A percentile compares a stretch with the other conserved stretches of the same genome.
phyloP scores from a whole-genome alignment of 2,888 invertebrate species.

The Synanthedon formicaeformis region DNA sequence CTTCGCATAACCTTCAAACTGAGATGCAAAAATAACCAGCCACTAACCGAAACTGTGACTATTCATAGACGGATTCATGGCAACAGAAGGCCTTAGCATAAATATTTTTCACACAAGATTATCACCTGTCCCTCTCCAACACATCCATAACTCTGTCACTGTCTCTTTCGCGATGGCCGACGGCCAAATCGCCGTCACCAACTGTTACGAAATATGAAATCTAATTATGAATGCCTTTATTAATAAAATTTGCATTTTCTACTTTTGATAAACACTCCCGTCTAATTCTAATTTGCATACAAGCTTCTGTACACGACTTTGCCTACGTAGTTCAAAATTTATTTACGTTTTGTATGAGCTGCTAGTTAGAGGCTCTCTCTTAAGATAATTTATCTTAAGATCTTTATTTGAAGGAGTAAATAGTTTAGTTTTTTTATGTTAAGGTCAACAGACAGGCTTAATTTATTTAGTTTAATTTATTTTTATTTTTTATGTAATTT shows the following conservation, averaged over 20 bases:
- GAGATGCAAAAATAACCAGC: conserved; percentile 45
- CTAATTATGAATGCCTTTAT: conserved; percentile 50
- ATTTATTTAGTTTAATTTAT: too few species aligned
- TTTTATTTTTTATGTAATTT: too few species aligned
- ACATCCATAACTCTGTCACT: conserved; percentile 34
- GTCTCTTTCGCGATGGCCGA: conserved; percentile 47
- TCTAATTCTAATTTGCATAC: too few species aligned
- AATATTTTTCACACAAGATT: conserved; percentile 67
- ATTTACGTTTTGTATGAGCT: too few species aligned
- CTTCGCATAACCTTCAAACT: conserved; percentile 45
- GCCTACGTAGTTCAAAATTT: too few species aligned
- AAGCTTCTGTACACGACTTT: too few species aligned
- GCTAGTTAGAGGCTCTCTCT: too few species aligned
- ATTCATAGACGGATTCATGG: conserved; percentile 57
- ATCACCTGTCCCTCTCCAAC: conserved; percentile 57
- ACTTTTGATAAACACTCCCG: background rate
- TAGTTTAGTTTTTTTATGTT: too few species aligned
- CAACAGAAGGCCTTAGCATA: conserved; percentile 63
- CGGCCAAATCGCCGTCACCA: conserved; percentile 44
- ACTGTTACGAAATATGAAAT: conserved; percentile 64
- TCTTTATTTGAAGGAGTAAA: too few species aligned
- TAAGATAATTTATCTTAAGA: too few species aligned
- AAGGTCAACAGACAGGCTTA: too few species aligned
- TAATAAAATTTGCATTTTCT: conserved; percentile 24
- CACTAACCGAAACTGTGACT: conserved; percentile 34